phyloP scores from a whole-genome alignment of 2,113 vertebrate genomes.

The Indri indri region DNA sequence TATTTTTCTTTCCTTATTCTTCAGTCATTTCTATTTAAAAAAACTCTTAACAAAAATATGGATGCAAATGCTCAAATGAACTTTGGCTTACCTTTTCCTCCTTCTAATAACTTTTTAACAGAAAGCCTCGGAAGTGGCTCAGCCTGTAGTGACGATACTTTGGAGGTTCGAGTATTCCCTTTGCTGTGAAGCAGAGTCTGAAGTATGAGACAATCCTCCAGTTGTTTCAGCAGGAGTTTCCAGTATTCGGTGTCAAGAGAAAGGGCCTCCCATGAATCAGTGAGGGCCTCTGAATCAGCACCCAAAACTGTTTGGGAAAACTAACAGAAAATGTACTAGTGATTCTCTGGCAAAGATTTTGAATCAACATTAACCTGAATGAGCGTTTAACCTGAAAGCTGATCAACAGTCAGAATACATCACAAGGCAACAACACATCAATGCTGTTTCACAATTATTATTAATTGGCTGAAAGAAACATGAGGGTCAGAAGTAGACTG shows the following conservation, averaged over 20 bases:
- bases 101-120: conserved; percentile 92
- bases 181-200: conserved; percentile 91
- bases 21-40: neutral
- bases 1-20: neutral
- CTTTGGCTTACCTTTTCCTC: conserved; percentile 90
- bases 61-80: neutral
- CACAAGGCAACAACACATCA: neutral
- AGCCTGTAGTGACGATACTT: conserved; percentile 82
- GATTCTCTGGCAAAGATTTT: neutral
- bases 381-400: neutral
- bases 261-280: conserved; percentile 93
- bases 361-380: neutral
- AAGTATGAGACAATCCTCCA: conserved; percentile 94
- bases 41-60: fast-evolving
- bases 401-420: fast-evolving
- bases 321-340: conserved; percentile 65
- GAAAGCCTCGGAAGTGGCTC: conserved; percentile 88
- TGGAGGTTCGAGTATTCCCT: conserved; percentile 75
- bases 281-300: conserved; percentile 83
- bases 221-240: conserved; percentile 93
- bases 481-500: neutral
- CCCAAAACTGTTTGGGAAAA: conserved; percentile 85
- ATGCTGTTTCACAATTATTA: no score
- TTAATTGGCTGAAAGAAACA: neutral
- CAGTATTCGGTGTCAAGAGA: conserved; percentile 97